Evolutionary conservation across 2,797 vertebrate species (phyloP).

Genomic region (Darevskia mixta): DNA sequence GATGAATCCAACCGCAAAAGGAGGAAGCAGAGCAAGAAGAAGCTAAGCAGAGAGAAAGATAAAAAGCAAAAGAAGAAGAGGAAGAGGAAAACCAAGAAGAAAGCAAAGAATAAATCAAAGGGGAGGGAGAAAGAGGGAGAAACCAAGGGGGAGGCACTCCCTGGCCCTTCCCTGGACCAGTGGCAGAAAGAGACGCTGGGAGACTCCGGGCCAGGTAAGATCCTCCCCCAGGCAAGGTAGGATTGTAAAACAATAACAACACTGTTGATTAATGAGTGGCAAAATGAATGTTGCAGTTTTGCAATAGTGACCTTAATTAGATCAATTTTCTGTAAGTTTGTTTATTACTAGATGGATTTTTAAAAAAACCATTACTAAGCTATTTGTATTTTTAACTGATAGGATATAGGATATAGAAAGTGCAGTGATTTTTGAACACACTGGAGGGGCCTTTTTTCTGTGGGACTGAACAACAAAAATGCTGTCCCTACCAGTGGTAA

Average conservation of each 20-base stretch:
- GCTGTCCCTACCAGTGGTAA: rapidly evolving
- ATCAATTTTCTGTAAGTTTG: background rate
- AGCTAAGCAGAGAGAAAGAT: constrained; percentile 77
- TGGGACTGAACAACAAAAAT: background rate
- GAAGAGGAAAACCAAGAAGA: constrained; percentile 73
- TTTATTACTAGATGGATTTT: background rate
- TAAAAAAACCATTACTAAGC: background rate
- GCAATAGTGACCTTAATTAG: no score
- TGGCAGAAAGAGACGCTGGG: constrained; percentile 86
- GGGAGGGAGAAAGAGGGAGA: constrained; percentile 70
- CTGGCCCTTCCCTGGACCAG: constrained; percentile 84
- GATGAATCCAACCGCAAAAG: constrained; percentile 77
- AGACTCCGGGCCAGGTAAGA: constrained; percentile 88
- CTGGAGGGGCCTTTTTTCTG: background rate
- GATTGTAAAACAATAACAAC: no score
- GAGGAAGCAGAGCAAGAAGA: constrained; percentile 82
- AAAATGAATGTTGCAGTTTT: no score
- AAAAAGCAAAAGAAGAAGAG: constrained; percentile 76
- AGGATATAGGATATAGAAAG: background rate
- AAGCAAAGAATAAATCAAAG: constrained; percentile 77
- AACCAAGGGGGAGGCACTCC: constrained; percentile 65
- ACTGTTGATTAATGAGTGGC: no score
- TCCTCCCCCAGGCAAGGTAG: rapidly evolving
- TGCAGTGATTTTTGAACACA: background rate
- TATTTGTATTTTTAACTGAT: background rate